Evolutionary conservation across 1,140 invertebrate species (phyloP).

Genomic region (Tetramorium alpestre): DNA sequence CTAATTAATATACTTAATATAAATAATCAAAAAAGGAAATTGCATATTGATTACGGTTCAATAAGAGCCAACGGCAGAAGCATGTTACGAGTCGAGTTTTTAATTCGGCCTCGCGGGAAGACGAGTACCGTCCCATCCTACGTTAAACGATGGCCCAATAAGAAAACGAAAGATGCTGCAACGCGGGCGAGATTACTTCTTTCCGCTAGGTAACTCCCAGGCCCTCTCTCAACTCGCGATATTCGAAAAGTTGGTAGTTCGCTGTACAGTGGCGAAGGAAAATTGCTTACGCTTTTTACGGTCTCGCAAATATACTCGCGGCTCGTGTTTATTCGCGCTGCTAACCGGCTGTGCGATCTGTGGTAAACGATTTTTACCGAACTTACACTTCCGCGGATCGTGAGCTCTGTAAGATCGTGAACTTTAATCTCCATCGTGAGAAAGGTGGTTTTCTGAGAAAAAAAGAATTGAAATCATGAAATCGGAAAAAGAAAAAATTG

Average conservation of each 20-base stretch:
- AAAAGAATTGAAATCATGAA: background rate
- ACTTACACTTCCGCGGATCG: conserved; percentile 9
- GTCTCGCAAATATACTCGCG: conserved; percentile 60
- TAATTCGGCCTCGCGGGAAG: conserved; percentile 54
- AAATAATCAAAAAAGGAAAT: background rate
- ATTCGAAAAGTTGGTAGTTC: conserved; percentile 73
- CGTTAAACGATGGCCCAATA: conserved; percentile 60
- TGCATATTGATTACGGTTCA: conserved; percentile 7
- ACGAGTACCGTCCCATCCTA: conserved; percentile 38
- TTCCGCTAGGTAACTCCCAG: conserved; percentile 46
- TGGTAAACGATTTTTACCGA: conserved; percentile 68
- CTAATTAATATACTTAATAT: background rate
- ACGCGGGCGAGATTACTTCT: conserved; percentile 65
- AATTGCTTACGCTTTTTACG: conserved; percentile 71
- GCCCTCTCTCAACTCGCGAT: conserved; percentile 35
- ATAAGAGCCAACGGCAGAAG: background rate
- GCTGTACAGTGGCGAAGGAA: conserved; percentile 49
- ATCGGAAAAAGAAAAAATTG: background rate
- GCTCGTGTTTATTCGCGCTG: conserved; percentile 61
- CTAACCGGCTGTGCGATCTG: conserved; percentile 43
- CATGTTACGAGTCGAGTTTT: conserved; percentile 33
- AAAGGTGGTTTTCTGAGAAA: background rate
- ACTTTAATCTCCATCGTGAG: conserved; percentile 50
- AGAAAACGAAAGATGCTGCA: conserved; percentile 59
- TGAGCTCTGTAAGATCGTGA: conserved; percentile 2